Evolutionary conservation across 2,797 vertebrate genomes (phyloP).

Genomic region (Gymnoscopelus braueri): DNA sequence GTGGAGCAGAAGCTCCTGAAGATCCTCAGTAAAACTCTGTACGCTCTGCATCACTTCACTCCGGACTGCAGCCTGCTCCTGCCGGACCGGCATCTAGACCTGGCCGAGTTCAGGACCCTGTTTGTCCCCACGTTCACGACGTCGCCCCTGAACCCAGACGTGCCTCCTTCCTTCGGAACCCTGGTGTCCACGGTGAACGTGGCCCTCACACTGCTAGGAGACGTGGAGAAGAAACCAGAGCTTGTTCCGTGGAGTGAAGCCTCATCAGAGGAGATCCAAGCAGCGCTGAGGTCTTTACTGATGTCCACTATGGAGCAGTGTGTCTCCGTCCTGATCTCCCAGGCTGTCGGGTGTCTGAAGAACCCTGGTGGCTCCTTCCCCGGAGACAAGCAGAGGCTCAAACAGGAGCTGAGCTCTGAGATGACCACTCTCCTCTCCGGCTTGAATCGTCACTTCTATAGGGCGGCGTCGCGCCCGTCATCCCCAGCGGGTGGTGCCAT

Average conservation of each 20-base stretch:
- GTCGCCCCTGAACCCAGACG: conserved; percentile 94
- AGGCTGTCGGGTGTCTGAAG: conserved; percentile 92
- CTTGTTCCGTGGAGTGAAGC: conserved; percentile 84
- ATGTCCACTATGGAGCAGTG: conserved; percentile 99
- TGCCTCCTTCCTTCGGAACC: conserved; percentile 95
- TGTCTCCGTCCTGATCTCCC: conserved; percentile 97
- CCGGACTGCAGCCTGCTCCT: conserved; percentile 97
- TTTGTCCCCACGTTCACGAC: conserved; percentile 96
- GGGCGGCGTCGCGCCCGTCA: conserved; percentile 85
- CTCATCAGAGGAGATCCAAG: conserved; percentile 89
- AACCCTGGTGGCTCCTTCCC: conserved; percentile 81
- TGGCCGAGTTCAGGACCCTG: conserved; percentile 91
- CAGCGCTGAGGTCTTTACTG: conserved; percentile 90
- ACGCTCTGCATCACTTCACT: conserved; percentile 93
- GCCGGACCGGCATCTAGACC: conserved; percentile 95
- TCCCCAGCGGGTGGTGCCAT: conserved; percentile 89
- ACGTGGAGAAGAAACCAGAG: conserved; percentile 98
- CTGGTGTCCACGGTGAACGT: conserved; percentile 96
- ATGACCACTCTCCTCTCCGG: conserved; percentile 95
- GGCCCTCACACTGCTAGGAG: conserved; percentile 92
- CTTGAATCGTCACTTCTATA: conserved; percentile 91
- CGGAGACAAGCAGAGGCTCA: conserved; percentile 96
- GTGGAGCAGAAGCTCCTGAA: conserved; percentile 92
- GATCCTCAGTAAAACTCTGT: conserved; percentile 96
- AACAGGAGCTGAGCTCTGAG: conserved; percentile 98